A percentile compares a stretch with the other conserved stretches of the same genome.
Conservation (phyloP, 2,888 invertebrate species). For the Resseliella maxima region DNA sequence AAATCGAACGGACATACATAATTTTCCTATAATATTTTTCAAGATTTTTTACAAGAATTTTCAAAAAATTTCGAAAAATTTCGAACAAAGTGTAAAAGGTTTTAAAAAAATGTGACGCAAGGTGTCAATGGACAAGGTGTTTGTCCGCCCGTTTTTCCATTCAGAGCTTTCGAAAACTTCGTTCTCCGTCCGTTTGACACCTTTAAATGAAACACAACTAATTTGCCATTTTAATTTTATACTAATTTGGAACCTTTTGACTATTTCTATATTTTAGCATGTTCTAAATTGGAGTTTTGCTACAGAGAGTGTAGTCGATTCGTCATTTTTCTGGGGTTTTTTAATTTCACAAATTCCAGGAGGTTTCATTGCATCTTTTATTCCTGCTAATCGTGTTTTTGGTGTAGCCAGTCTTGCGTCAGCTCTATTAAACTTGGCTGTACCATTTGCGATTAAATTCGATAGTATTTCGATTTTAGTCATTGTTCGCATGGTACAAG, state of each 20-base stretch:
- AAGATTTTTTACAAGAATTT: no score
- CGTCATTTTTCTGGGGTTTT: constrained; percentile 99
- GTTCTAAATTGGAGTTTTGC: constrained; percentile 79
- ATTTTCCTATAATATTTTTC: no score
- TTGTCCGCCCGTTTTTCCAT: no score
- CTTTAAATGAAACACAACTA: no score
- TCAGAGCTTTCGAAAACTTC: no score
- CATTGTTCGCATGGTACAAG: constrained; percentile 90
- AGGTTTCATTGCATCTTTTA: constrained; percentile 95
- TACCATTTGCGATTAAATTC: constrained; percentile 88
- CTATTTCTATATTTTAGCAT: neutral
- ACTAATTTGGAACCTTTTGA: neutral
- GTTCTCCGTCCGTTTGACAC: no score
- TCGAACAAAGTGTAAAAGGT: no score
- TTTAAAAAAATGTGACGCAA: no score
- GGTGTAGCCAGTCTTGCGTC: constrained; percentile 94
- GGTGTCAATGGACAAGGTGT: no score
- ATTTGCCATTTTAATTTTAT: no score
- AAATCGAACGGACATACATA: no score
- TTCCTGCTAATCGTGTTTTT: constrained; percentile 97
- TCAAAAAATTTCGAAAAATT: no score
- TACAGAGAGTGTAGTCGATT: constrained; percentile 88
- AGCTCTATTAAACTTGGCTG: constrained; percentile 90
- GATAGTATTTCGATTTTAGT: constrained; percentile 86
- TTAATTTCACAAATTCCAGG: constrained; percentile 95